Evolutionary conservation across 2,888 invertebrate species (phyloP).

Genomic region (Tricholauxania praeusta): DNA sequence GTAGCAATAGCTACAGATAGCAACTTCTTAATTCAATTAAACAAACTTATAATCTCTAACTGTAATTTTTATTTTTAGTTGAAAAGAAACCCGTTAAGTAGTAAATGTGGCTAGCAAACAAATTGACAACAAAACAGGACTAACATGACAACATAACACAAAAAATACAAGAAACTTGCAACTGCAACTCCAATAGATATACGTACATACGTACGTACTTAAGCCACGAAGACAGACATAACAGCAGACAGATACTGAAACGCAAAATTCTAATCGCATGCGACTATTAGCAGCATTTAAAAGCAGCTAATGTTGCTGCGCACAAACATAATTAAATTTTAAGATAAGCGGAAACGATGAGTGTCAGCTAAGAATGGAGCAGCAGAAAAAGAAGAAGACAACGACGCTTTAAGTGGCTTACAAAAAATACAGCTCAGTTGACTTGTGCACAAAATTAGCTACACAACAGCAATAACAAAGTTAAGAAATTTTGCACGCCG

Average conservation of each 20-base stretch:
- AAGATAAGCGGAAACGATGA: slow-evolving; percentile 52
- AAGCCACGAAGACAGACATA: background rate
- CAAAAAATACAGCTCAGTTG: slow-evolving; percentile 30
- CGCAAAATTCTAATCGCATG: slow-evolving; percentile 47
- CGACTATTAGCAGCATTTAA: slow-evolving; percentile 53
- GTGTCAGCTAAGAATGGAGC: slow-evolving; percentile 42
- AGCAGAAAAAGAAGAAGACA: background rate
- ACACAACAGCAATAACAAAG: slow-evolving; percentile 43
- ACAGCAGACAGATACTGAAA: slow-evolving; percentile 1
- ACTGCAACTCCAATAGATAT: background rate
- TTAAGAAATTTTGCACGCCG: slow-evolving; percentile 21
- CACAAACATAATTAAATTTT: slow-evolving; percentile 52
- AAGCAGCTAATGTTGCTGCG: slow-evolving; percentile 52
- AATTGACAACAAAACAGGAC: too few species aligned
- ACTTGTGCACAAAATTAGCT: slow-evolving; percentile 46
- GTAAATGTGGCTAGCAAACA: too few species aligned
- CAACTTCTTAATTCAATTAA: too few species aligned
- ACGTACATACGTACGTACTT: background rate
- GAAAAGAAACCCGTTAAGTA: too few species aligned
- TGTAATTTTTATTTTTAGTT: too few species aligned
- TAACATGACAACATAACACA: too few species aligned
- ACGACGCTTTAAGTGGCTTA: background rate
- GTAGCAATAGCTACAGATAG: too few species aligned
- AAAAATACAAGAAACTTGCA: too few species aligned
- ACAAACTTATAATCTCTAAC: too few species aligned